These are phyloP conservation scores for Myotis lucifugus DNA, from an alignment of 2,113 vertebrate species.

Conservation along the genomic window DNA sequence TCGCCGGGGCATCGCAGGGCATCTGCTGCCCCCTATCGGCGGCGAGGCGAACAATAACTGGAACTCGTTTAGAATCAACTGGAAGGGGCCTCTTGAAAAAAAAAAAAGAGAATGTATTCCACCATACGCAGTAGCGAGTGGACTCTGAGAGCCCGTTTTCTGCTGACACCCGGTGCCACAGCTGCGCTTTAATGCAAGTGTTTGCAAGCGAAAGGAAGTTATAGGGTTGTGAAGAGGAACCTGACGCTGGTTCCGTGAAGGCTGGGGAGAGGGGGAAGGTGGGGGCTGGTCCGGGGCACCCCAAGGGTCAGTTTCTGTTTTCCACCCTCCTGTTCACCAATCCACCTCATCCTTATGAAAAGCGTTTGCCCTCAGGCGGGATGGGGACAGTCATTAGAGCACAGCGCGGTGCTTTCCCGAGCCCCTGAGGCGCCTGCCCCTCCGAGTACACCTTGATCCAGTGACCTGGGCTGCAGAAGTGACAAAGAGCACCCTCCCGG, in stretches of 20 bases:
- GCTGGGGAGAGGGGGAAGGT: neutral
- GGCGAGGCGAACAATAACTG: neutral
- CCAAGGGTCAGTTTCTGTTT: neutral
- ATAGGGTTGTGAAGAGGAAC: neutral
- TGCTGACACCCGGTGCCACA: neutral
- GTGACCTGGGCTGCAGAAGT: neutral
- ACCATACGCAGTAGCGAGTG: neutral
- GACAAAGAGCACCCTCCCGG: neutral
- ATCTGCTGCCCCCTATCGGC: constrained; percentile 73
- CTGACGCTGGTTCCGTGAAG: neutral
- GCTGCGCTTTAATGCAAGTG: neutral
- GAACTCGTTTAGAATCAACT: neutral
- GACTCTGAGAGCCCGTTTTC: neutral
- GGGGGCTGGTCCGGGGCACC: neutral
- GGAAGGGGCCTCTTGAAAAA: constrained; percentile 41
- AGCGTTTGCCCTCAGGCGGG: neutral
- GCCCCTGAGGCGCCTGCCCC: neutral
- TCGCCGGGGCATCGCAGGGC: neutral
- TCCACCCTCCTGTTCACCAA: neutral
- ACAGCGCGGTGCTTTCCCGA: neutral
- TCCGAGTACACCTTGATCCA: neutral
- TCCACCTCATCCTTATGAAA: neutral
- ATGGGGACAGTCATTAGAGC: neutral
- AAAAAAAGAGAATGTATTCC: neutral
- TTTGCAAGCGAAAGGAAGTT: neutral